phyloP scores from a whole-genome alignment of 2,113 vertebrate genomes.

The Spermophilus dauricus region DNA sequence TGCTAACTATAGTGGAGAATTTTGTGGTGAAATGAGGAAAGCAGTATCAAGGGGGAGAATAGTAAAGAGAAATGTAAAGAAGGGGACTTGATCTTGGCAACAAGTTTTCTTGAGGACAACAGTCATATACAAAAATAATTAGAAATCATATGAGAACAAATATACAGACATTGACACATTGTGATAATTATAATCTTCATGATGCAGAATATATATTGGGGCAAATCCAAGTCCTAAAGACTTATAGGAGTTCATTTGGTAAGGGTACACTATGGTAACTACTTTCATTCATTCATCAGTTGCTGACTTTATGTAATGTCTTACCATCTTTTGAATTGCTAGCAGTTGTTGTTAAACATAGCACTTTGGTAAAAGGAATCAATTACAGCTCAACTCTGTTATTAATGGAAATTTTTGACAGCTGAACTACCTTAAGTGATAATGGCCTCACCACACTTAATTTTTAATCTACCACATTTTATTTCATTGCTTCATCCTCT shows the following conservation, averaged over 20 bases:
- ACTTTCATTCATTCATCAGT: background rate
- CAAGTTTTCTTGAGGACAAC: background rate
- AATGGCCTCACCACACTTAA: background rate
- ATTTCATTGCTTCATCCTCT: background rate
- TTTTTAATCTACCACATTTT: slow-evolving; percentile 20
- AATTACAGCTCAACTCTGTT: background rate
- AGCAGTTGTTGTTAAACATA: slow-evolving; percentile 4
- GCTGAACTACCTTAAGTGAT: slow-evolving; percentile 14
- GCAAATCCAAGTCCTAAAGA: background rate
- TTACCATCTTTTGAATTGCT: background rate
- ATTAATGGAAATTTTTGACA: background rate
- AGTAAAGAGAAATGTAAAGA: slow-evolving; percentile 4
- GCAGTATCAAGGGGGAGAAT: background rate
- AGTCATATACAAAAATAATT: slow-evolving; percentile 19
- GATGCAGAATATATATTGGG: background rate
- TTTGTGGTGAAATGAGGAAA: background rate
- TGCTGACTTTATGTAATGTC: background rate
- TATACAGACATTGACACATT: background rate
- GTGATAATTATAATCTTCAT: background rate
- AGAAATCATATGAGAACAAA: background rate
- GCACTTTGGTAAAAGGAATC: background rate
- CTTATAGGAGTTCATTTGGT: background rate
- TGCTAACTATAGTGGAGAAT: background rate
- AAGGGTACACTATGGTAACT: background rate
- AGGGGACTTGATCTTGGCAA: background rate